phyloP scores from a whole-genome alignment of 2,888 invertebrate species.

The Trissoscelio sp. region DNA sequence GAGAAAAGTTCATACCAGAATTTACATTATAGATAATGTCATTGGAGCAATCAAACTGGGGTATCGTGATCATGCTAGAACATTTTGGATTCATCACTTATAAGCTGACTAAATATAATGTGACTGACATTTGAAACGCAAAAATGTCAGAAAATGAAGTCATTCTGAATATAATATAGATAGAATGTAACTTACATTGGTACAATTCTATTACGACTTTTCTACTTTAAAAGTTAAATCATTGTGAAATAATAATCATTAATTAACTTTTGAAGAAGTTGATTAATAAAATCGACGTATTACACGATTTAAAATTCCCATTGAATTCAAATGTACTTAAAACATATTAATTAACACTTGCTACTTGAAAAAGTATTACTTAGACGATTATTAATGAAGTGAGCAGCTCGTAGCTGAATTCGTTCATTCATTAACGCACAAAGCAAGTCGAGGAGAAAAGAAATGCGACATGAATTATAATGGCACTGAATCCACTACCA shows the following conservation, averaged over 20 bases:
- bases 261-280: too few species aligned
- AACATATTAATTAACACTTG: constrained; percentile 36
- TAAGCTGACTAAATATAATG: constrained; percentile 19
- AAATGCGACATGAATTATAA: constrained; percentile 51
- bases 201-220: not conserved
- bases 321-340: not conserved
- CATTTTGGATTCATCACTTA: constrained; percentile 25
- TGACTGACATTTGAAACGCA: constrained; percentile 14
- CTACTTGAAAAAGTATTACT: constrained; percentile 30
- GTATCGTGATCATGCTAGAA: constrained; percentile 26
- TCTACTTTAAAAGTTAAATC: too few species aligned
- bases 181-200: too few species aligned
- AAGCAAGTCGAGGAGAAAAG: constrained; percentile 45
- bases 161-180: not conserved
- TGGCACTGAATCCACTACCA: constrained; percentile 17
- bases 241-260: not conserved
- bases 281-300: not conserved
- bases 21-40: constrained; percentile 54
- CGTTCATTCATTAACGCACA: constrained; percentile 50
- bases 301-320: not conserved
- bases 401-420: constrained; percentile 28
- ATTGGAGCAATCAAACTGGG: constrained; percentile 26
- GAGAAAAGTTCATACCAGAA: constrained; percentile 23
- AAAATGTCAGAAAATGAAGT: constrained; percentile 21
- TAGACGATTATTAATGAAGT: constrained; percentile 45